Conservation (phyloP, 2,888 invertebrate species). For the Sinotaia quadrata region DNA sequence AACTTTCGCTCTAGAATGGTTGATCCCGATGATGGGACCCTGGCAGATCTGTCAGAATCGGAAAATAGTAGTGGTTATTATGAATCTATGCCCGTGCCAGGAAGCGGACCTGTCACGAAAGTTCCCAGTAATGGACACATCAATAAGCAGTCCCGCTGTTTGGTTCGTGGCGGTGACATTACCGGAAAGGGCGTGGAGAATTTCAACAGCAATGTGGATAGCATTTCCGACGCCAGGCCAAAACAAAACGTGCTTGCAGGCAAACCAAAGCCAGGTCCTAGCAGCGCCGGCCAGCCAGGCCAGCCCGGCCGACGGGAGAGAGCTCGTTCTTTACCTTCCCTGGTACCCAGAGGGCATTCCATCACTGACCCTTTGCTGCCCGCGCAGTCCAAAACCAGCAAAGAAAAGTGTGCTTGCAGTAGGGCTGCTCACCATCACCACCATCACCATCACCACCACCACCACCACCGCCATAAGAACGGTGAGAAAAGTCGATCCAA, state of each 20-base stretch:
- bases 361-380: not conserved
- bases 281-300: not conserved
- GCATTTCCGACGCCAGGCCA: not conserved
- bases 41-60: constrained; percentile 36
- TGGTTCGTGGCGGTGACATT: no score
- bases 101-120: not conserved
- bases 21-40: constrained; percentile 30
- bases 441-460: constrained; percentile 10
- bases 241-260: not conserved
- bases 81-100: constrained; percentile 23
- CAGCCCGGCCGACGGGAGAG: not conserved
- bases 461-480: constrained; percentile 1
- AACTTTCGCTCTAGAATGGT: not conserved
- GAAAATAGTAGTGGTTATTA: constrained; percentile 39
- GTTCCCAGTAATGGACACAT: no score
- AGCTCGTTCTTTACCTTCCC: not conserved
- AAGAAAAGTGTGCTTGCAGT: not conserved
- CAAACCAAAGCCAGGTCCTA: not conserved
- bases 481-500: no score
- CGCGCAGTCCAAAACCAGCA: not conserved
- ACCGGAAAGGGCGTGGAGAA: no score
- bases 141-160: no score
- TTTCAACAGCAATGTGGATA: not conserved
- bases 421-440: not conserved
- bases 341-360: no score